A percentile compares a stretch with the other conserved stretches of the same genome.
phyloP scores from a whole-genome alignment of 2,113 vertebrate genomes.

The Sinocyclocheilus anophthalmus region DNA sequence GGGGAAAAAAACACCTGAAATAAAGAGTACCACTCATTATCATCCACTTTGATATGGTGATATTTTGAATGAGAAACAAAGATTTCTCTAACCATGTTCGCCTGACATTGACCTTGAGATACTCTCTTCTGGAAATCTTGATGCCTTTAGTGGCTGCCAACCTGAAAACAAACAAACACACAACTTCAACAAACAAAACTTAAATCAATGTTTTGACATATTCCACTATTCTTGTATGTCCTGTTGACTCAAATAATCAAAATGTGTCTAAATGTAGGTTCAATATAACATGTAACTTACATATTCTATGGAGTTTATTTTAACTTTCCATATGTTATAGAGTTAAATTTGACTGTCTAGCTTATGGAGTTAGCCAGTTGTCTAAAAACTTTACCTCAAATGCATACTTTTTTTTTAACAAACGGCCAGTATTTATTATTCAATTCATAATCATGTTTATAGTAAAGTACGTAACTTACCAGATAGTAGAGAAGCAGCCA shows the following conservation, averaged over 20 bases:
- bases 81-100: constrained; percentile 75
- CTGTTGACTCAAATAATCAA: not conserved
- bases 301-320: not conserved
- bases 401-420: not conserved
- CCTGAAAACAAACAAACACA: constrained; percentile 64
- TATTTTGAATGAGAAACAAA: not conserved
- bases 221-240: not conserved
- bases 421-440: not conserved
- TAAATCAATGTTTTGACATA: not conserved
- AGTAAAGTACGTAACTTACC: constrained; percentile 66
- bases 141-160: constrained; percentile 80
- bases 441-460: not conserved
- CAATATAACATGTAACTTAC: too few relatives aligned
- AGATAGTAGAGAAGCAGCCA: constrained; percentile 83
- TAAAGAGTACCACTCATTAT: not conserved
- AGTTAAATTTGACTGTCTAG: not conserved
- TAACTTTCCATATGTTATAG: not conserved
- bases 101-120: constrained; percentile 78
- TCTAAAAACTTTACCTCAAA: not conserved
- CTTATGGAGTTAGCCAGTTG: not conserved
- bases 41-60: not conserved
- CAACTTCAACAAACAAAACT: constrained; percentile 12
- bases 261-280: not conserved
- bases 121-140: constrained; percentile 76
- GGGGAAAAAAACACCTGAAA: not conserved